phyloP scores from a whole-genome alignment of 2,797 vertebrate genomes.

The Eulemur mongoz region DNA sequence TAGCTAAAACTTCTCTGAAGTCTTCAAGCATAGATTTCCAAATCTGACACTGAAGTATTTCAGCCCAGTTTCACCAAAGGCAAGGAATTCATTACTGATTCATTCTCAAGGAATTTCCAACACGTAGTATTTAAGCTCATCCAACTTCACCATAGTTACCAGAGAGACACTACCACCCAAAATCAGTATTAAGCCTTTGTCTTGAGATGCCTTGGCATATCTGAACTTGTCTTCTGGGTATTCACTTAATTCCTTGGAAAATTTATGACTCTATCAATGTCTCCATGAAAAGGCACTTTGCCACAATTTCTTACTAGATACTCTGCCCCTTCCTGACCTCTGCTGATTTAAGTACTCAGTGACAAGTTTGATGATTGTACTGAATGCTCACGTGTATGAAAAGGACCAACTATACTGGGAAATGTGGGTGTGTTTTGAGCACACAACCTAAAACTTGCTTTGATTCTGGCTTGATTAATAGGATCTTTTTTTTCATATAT shows the following conservation, averaged over 20 bases:
- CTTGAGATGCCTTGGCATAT: conserved; percentile 59
- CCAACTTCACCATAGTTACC: conserved; percentile 69
- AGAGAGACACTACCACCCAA: conserved; percentile 54
- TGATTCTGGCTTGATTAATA: background rate
- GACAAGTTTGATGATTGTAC: background rate
- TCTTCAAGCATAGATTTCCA: conserved; percentile 60
- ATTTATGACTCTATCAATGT: background rate
- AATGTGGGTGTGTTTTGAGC: background rate
- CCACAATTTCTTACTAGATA: background rate
- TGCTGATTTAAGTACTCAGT: background rate
- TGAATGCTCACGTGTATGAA: background rate
- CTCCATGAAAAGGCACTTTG: conserved; percentile 18
- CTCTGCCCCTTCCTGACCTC: background rate
- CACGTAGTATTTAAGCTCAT: conserved; percentile 52
- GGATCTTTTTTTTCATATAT: background rate
- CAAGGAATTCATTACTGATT: conserved; percentile 59
- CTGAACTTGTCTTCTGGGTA: conserved; percentile 65
- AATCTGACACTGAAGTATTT: conserved; percentile 58
- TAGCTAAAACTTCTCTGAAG: background rate
- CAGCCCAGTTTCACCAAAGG: conserved; percentile 43
- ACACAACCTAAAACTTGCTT: background rate
- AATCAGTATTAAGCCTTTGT: conserved; percentile 33
- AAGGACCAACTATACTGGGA: background rate
- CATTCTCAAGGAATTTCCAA: conserved; percentile 67
- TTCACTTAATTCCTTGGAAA: conserved; percentile 56